These are phyloP conservation scores for Leptodactylus fallax DNA, from an alignment of 2,797 vertebrate genomes.

Conservation along the genomic window DNA sequence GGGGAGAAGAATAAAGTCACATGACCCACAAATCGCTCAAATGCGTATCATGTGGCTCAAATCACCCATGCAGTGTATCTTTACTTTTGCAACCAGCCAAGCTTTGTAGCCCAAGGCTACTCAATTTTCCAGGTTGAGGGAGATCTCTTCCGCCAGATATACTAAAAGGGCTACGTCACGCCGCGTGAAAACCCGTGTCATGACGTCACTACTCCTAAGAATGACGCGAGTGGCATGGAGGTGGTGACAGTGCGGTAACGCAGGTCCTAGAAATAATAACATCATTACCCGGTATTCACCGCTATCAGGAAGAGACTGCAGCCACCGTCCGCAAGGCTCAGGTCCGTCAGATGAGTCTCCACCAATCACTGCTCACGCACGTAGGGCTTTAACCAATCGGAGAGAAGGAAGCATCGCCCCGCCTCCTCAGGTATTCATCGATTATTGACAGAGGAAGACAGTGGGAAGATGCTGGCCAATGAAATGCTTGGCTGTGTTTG, in stretches of 20 bases:
- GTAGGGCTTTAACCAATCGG: not conserved
- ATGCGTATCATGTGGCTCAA: not conserved
- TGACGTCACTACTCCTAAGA: not conserved
- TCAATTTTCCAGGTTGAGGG: not conserved
- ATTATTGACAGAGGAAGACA: not conserved
- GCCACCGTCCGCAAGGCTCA: not conserved
- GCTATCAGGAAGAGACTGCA: conserved; percentile 13
- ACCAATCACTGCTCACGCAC: conserved; percentile 23
- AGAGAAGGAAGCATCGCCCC: not conserved
- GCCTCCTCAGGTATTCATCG: not conserved
- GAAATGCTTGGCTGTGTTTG: not conserved
- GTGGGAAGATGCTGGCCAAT: not conserved
- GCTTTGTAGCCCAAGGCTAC: not conserved
- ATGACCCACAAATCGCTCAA: not conserved
- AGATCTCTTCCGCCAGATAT: not conserved
- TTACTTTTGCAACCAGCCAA: not conserved
- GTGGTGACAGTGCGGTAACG: not conserved
- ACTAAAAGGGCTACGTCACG: not conserved
- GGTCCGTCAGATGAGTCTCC: not conserved
- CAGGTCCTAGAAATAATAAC: not conserved
- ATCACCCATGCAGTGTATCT: not conserved
- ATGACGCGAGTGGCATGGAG: not conserved
- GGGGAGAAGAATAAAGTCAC: not conserved
- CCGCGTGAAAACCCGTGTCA: not conserved
- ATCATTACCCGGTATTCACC: conserved; percentile 29